Conservation (phyloP, 2,113 vertebrate genomes). For the Phalacrocorax pelagicus region DNA sequence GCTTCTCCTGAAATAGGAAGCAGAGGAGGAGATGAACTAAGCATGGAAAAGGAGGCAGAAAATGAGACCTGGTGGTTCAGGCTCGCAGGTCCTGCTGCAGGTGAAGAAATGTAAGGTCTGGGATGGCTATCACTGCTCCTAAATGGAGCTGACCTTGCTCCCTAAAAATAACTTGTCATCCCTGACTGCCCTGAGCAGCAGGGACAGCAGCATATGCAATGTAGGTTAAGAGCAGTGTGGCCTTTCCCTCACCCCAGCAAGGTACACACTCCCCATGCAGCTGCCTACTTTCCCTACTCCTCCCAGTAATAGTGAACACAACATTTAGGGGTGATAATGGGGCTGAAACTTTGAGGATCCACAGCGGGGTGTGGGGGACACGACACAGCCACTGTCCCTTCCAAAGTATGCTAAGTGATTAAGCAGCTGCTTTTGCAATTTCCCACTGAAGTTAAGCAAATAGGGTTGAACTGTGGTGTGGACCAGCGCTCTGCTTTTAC, state of each 20-base stretch:
- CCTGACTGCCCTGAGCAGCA: neutral
- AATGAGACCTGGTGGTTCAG: neutral
- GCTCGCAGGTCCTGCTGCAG: neutral
- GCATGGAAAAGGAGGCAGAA: neutral
- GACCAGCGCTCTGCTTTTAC: neutral
- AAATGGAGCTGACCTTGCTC: neutral
- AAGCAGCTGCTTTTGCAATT: neutral
- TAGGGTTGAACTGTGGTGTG: neutral
- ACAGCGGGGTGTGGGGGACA: no score
- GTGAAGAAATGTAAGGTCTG: neutral
- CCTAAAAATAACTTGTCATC: neutral
- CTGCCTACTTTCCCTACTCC: neutral
- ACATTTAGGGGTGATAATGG: neutral
- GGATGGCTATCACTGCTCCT: neutral
- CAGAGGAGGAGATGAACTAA: neutral
- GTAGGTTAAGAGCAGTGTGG: accelerated
- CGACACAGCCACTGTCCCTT: neutral
- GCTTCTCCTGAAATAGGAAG: neutral
- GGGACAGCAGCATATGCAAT: neutral
- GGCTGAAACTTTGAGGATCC: neutral
- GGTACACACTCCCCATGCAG: neutral
- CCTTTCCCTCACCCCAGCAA: accelerated
- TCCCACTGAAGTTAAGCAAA: neutral
- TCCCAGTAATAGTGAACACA: neutral
- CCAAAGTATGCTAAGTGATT: neutral